Conservation (phyloP, 1,140 invertebrate species). For the Phymorhynchus buccinoides region DNA sequence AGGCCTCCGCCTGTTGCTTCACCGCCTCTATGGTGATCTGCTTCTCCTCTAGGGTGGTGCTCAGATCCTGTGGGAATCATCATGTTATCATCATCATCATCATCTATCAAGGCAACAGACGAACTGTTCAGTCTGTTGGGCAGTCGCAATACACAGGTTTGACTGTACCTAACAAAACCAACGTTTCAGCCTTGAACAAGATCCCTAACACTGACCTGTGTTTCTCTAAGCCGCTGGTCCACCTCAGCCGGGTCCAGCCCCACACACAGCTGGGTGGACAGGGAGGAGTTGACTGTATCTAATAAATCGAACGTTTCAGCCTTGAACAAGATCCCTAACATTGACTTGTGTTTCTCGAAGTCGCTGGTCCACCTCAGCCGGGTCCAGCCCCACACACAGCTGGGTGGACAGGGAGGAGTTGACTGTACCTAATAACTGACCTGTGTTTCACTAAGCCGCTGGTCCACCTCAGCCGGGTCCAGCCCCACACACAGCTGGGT, state of each 20-base stretch:
- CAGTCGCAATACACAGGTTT: too few species aligned
- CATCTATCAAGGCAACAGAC: too few species aligned
- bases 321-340: neutral
- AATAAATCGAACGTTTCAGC: too few species aligned
- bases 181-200: too few species aligned
- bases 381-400: slow-evolving; percentile 80
- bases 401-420: slow-evolving; percentile 76
- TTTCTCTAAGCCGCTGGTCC: too few species aligned
- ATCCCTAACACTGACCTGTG: too few species aligned
- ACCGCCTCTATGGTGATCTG: slow-evolving; percentile 86
- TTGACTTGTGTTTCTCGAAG: slow-evolving; percentile 61
- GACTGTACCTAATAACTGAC: too few species aligned
- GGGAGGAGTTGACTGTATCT: too few species aligned
- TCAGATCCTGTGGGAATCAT: slow-evolving; percentile 21
- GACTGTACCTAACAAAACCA: too few species aligned
- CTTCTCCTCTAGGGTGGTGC: slow-evolving; percentile 84
- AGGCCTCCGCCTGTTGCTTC: slow-evolving; percentile 85
- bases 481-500: slow-evolving; percentile 69
- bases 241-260: too few species aligned
- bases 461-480: neutral
- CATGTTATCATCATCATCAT: neutral
- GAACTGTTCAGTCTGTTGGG: too few species aligned
- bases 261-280: too few species aligned
- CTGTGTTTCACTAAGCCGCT: neutral
- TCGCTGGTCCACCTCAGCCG: slow-evolving; percentile 54